Evolutionary conservation across 2,113 vertebrate species (phyloP), one percentile per base, ranked within the genome.

Genomic region (Pseudopipra pipra): DNA sequence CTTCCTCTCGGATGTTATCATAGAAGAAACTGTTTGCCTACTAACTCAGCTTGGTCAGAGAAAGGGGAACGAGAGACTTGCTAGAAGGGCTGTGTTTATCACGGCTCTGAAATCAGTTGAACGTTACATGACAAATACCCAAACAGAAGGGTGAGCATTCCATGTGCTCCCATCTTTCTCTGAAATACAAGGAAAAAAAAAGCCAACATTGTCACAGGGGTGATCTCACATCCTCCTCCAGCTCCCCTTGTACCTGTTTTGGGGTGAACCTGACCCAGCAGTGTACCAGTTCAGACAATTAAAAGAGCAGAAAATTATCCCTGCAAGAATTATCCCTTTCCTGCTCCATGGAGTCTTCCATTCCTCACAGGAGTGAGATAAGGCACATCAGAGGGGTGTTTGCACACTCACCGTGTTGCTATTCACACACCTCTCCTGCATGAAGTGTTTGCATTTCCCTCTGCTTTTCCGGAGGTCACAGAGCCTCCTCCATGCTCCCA

Each of bases 201-300:
- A 5, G 1, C 3, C 23, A 35, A 27, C 11, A 9, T 78, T 20
- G 17, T 31, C 52, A 15, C 0, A 0, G 43, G 7, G 8, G 14
- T 31, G 44, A 41, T 54, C 44, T 44, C 1, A 0, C 37, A 39
- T 68, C 12, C 19, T 82, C 21, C 52, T 79, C 56, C 76, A 77
- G 19, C 52, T 73, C 49, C 46, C n/a, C 23, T 85, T 76, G 22
- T 31, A 44, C 35, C 12, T 7, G 5, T 70, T 85, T 72, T 65
- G 58, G 58, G 41, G 31, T 47, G 71, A 76, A 47, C n/a, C 46
- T 58, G 59, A 35, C 25, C 3, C 5, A 44, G 17, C 18, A 11
- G 5, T 23, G 24, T 16, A 49, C 11, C 46, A 19, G 13, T 58
- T 25, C 58, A 49, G 62, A 23, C 20, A 79, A 76, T 65, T 61